Base-by-base conservation (phyloP, 2,797 vertebrate genomes). In the Halcyon smyrnensis region DNA sequence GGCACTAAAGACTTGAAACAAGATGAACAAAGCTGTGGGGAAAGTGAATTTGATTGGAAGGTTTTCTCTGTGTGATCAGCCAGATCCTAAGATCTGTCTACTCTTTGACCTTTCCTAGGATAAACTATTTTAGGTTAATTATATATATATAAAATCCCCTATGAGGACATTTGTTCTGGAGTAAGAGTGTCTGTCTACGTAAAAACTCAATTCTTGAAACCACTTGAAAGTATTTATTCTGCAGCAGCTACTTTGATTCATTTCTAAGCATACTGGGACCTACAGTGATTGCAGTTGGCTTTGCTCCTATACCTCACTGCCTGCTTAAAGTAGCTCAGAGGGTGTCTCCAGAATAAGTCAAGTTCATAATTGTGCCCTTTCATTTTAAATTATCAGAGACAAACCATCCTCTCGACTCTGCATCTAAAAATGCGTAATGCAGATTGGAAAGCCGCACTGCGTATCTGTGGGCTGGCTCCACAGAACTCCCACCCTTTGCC, bases 41-140 rank as follows among this genome's bases (percentile, higher is more conserved):
- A 34, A 80, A 63, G 23, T 54, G 53, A 81, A 57, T 76, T 68
- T 77, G 37, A 18, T 6, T 78, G 59, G 25, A 23, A 68, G 17
- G 25, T 62, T 81, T 94, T 70, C 39, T 75, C 36, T 69, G 37
- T 43, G 15, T 56, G 21, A 56, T 81, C 32, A 79, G 46, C n/a
- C 48, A 84, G 8, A 74, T 77, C n/a, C n/a, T 32, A n/a, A 59
- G 12, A 50, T 69, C 46, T 80, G 18, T 62, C 37, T 89, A 6
- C 53, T 87, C 50, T 18, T 80, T 21, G 32, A 74, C 39, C 67
- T 90, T 30, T 76, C 30, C 27, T 64, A 51, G 53, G 64, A 53
- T 71, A 77, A 60, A 24, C 53, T 87, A 43, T 84, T 86, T 73
- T 71, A 79, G 56, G 39, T 84, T 90, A 90, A 91, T 95, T 91